These are phyloP conservation scores for Miichthys miiuy DNA, from an alignment of 2,797 vertebrate genomes.

Conservation along the genomic window DNA sequence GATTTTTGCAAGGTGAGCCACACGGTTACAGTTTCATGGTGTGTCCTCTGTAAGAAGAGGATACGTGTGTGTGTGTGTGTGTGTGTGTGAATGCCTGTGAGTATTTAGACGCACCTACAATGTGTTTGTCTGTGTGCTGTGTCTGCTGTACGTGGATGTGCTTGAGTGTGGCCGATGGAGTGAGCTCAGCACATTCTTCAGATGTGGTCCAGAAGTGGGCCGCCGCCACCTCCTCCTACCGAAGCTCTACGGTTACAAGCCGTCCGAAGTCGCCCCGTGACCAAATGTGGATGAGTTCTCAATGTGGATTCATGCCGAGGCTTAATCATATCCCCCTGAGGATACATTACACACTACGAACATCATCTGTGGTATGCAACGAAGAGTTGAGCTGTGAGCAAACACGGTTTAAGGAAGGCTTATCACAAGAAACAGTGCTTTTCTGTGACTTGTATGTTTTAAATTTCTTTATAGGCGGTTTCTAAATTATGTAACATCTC, in stretches of 20 bases:
- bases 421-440: not conserved
- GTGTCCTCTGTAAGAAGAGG: slow-evolving; percentile 9
- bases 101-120: not conserved
- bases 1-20: slow-evolving; percentile 43
- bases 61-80: slow-evolving; percentile 11
- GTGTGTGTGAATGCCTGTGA: slow-evolving; percentile 10
- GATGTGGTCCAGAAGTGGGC: slow-evolving; percentile 18
- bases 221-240: not conserved
- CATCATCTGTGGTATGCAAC: slow-evolving; percentile 27
- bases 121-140: slow-evolving; percentile 10
- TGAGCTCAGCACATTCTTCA: slow-evolving; percentile 58
- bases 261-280: slow-evolving; percentile 29
- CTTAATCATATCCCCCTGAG: slow-evolving; percentile 50
- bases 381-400: slow-evolving; percentile 21
- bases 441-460: slow-evolving; percentile 17
- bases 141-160: not conserved
- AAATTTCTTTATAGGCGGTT: not conserved
- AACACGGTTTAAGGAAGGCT: not conserved
- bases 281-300: slow-evolving; percentile 68
- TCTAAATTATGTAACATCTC: slow-evolving; percentile 19
- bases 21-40: slow-evolving; percentile 18
- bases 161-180: not conserved
- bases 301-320: slow-evolving; percentile 35
- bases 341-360: slow-evolving; percentile 45
- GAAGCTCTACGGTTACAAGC: slow-evolving; percentile 59